Evolutionary conservation across 2,113 vertebrate genomes (phyloP).

Genomic region (Apteryx owenii): DNA sequence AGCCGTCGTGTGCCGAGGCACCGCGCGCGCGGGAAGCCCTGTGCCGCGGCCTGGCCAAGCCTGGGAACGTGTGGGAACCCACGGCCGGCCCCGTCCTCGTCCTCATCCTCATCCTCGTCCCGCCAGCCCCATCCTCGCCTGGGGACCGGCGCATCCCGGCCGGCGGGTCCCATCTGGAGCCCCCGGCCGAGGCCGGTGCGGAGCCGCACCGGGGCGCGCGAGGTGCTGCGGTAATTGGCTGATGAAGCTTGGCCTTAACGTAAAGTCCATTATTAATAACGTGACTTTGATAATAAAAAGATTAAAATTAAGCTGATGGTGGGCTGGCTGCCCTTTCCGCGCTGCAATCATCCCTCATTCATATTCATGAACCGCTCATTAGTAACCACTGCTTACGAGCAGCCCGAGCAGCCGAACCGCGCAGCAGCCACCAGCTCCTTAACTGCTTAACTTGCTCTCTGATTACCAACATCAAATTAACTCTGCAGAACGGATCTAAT

Average conservation of each 20-base stretch:
- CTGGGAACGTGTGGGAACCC: no score
- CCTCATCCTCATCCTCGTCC: background rate
- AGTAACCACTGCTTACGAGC: conserved; percentile 43
- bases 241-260: background rate
- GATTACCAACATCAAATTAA: conserved; percentile 64
- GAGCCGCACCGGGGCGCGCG: background rate
- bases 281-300: conserved; percentile 59
- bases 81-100: no score
- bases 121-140: background rate
- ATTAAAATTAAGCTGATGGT: conserved; percentile 62
- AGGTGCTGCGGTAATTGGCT: background rate
- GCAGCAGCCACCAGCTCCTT: conserved; percentile 20
- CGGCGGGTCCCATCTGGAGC: accelerated
- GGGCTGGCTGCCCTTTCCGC: conserved; percentile 54
- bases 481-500: conserved; percentile 60
- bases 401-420: conserved; percentile 13
- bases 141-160: no score
- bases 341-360: conserved; percentile 32
- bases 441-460: conserved; percentile 47
- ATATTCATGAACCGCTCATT: conserved; percentile 57
- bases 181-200: accelerated
- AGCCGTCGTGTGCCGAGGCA: no score
- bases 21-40: no score
- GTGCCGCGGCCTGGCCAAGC: no score
- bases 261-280: conserved; percentile 54